Conservation (phyloP, 23 tunicate species). For the Styela plicata region DNA sequence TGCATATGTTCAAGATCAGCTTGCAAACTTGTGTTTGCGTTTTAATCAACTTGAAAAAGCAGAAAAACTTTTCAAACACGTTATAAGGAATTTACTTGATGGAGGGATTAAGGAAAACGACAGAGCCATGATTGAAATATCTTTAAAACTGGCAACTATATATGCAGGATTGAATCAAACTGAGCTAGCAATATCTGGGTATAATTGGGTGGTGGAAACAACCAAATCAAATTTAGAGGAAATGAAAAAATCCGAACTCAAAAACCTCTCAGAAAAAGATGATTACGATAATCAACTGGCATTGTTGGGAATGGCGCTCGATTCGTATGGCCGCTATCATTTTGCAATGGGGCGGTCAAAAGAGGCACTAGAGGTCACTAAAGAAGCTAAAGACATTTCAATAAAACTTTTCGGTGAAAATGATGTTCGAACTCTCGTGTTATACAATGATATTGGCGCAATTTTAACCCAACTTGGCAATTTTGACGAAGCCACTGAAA, state of each 20-base stretch:
- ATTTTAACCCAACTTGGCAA: slow-evolving; percentile 40
- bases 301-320: slow-evolving; percentile 83
- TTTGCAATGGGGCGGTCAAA: slow-evolving; percentile 22
- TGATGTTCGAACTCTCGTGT: slow-evolving; percentile 54
- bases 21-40: slow-evolving; percentile 66
- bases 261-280: not conserved
- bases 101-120: slow-evolving; percentile 50
- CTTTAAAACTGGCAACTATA: slow-evolving; percentile 74
- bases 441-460: slow-evolving; percentile 64
- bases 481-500: slow-evolving; percentile 32
- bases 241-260: slow-evolving; percentile 15
- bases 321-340: slow-evolving; percentile 81
- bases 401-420: slow-evolving; percentile 56
- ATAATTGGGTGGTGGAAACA: slow-evolving; percentile 44
- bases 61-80: slow-evolving; percentile 41
- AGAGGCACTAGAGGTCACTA: slow-evolving; percentile 43
- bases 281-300: slow-evolving; percentile 34
- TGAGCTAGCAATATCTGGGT: slow-evolving; percentile 62
- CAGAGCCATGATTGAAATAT: slow-evolving; percentile 53
- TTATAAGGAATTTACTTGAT: slow-evolving; percentile 46
- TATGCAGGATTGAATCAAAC: slow-evolving; percentile 53
- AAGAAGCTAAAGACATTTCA: slow-evolving; percentile 64
- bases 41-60: slow-evolving; percentile 47
- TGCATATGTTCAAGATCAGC: slow-evolving; percentile 65
- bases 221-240: slow-evolving; percentile 40